Evolutionary conservation across 2,113 vertebrate species (phyloP).

Genomic region (Antechinus flavipes): DNA sequence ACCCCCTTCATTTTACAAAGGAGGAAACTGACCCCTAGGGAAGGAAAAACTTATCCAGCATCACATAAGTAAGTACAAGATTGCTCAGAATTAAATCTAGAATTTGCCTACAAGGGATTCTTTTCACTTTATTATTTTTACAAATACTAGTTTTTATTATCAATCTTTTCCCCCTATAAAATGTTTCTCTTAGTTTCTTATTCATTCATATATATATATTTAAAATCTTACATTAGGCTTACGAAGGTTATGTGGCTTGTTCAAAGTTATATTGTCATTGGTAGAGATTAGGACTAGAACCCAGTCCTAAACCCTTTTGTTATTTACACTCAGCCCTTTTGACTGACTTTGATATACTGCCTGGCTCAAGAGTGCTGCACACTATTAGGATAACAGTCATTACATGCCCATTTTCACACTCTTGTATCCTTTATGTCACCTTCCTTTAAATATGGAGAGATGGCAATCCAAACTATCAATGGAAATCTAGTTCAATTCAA

Average conservation of each 20-base stretch:
- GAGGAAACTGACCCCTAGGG: neutral
- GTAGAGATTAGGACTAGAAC: neutral
- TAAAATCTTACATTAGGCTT: neutral
- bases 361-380: neutral
- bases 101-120: neutral
- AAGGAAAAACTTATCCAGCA: neutral
- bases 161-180: neutral
- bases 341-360: neutral
- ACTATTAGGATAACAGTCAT: neutral
- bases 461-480: neutral
- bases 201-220: neutral
- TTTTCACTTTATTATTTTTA: neutral
- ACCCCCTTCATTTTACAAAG: neutral
- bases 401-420: neutral
- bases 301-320: neutral
- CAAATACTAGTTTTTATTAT: neutral
- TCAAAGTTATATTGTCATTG: neutral
- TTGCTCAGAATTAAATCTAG: neutral
- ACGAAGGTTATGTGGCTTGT: neutral
- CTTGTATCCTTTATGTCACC: neutral
- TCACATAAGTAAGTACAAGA: neutral
- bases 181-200: neutral
- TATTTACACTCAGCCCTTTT: neutral
- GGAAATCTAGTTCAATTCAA: neutral
- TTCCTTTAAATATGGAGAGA: neutral